phyloP scores from a whole-genome alignment of 2,888 invertebrate genomes.

The Troglohyphantes excavatus region DNA sequence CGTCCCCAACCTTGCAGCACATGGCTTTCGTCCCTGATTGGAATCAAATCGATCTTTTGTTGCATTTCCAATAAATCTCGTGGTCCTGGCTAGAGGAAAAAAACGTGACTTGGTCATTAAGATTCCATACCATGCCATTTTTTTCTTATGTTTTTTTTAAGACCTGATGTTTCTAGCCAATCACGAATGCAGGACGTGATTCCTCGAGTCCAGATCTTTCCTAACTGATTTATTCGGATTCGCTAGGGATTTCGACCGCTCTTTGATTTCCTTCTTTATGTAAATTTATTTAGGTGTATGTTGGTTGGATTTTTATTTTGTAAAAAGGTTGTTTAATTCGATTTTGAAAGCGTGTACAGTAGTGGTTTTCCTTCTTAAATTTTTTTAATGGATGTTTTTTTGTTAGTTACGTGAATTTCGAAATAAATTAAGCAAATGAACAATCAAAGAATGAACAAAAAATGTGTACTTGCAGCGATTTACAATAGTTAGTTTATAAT shows the following conservation, averaged over 20 bases:
- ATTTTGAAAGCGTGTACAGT: too few relatives aligned
- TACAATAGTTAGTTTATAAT: too few relatives aligned
- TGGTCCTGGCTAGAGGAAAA: constrained; percentile 39
- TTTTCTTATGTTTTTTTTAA: neutral
- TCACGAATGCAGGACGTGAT: constrained; percentile 56
- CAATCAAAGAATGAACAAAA: too few relatives aligned
- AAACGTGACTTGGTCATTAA: constrained; percentile 72
- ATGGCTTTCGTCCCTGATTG: constrained; percentile 46
- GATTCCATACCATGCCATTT: constrained; percentile 12
- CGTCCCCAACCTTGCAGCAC: neutral
- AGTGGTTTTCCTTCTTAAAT: too few relatives aligned
- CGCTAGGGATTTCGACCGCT: constrained; percentile 38
- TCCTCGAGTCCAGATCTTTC: neutral
- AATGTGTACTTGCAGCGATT: too few relatives aligned
- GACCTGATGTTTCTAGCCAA: constrained; percentile 20
- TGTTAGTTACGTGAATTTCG: too few relatives aligned
- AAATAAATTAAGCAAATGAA: too few relatives aligned
- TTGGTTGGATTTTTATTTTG: too few relatives aligned
- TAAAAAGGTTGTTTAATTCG: too few relatives aligned
- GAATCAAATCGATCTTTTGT: constrained; percentile 60
- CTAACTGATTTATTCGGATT: constrained; percentile 47
- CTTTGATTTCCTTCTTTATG: constrained; percentile 10
- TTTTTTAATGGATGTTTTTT: too few relatives aligned
- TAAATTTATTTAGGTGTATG: constrained; percentile 2
- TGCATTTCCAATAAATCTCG: constrained; percentile 55